Evolutionary conservation across 2,888 invertebrate genomes (phyloP).

Genomic region (Barypeithes pellucidus): DNA sequence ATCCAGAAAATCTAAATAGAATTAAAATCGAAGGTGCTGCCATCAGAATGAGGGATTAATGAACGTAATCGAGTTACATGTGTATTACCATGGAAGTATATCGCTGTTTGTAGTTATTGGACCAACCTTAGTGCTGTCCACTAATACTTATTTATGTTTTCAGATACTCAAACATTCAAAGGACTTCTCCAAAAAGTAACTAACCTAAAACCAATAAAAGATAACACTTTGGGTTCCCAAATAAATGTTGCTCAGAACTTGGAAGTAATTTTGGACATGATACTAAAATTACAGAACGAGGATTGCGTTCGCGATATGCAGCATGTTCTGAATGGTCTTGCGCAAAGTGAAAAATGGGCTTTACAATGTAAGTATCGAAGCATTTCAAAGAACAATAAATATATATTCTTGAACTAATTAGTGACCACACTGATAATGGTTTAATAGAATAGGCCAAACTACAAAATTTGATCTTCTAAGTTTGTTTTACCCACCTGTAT

Average conservation of each 20-base stretch:
- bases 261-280: slow-evolving; percentile 69
- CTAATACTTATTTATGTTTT: not conserved
- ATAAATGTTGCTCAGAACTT: slow-evolving; percentile 60
- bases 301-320: slow-evolving; percentile 73
- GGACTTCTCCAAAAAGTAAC: not conserved
- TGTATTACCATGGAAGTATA: no score
- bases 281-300: slow-evolving; percentile 71
- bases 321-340: slow-evolving; percentile 71
- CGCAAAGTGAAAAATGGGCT: slow-evolving; percentile 74
- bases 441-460: no score
- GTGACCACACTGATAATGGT: no score
- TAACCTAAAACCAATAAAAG: not conserved
- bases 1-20: no score
- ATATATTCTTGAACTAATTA: no score
- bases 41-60: no score
- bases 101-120: no score
- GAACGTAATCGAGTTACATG: no score
- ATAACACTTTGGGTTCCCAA: slow-evolving; percentile 9
- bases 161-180: not conserved
- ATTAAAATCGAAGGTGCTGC: no score
- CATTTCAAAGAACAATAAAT: not conserved
- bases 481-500: no score
- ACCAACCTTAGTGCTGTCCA: no score
- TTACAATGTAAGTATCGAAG: slow-evolving; percentile 72
- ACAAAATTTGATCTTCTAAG: no score